Conservation (phyloP, 2,113 vertebrate species). For the Ornithorhynchus anatinus region DNA sequence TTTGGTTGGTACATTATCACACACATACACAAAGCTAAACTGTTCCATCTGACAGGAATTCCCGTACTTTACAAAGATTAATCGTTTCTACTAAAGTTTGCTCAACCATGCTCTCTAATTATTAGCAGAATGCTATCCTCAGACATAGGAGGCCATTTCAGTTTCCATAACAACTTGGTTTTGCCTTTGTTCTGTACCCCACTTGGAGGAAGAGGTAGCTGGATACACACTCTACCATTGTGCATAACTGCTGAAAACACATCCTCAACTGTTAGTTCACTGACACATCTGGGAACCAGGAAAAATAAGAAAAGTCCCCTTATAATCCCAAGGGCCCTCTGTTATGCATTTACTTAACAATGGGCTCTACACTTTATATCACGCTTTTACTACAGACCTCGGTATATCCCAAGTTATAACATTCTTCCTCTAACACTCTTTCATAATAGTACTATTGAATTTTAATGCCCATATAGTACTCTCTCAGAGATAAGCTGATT, state of each 20-base stretch:
- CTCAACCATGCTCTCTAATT: slow-evolving; percentile 47
- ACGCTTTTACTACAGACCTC: no score
- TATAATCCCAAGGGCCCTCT: no score
- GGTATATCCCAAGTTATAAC: no score
- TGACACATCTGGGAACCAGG: not conserved
- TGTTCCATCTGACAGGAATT: not conserved
- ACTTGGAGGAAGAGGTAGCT: slow-evolving; percentile 32
- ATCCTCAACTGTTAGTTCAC: not conserved
- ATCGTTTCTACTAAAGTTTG: slow-evolving; percentile 45
- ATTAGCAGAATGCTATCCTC: slow-evolving; percentile 30
- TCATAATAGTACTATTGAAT: no score
- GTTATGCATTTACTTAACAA: no score
- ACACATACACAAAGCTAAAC: no score
- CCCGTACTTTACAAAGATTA: slow-evolving; percentile 15
- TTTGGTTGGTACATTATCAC: not conserved
- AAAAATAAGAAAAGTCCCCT: no score
- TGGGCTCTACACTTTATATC: no score
- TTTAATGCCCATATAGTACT: no score
- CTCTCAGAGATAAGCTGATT: no score
- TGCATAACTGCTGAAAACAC: slow-evolving; percentile 3
- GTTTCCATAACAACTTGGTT: slow-evolving; percentile 63
- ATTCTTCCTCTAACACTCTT: no score
- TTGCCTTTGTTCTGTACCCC: not conserved
- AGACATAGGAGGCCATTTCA: slow-evolving; percentile 23
- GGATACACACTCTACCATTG: no score